phyloP scores from a whole-genome alignment of 2,888 invertebrate genomes.

The Yponomeuta evonymella region DNA sequence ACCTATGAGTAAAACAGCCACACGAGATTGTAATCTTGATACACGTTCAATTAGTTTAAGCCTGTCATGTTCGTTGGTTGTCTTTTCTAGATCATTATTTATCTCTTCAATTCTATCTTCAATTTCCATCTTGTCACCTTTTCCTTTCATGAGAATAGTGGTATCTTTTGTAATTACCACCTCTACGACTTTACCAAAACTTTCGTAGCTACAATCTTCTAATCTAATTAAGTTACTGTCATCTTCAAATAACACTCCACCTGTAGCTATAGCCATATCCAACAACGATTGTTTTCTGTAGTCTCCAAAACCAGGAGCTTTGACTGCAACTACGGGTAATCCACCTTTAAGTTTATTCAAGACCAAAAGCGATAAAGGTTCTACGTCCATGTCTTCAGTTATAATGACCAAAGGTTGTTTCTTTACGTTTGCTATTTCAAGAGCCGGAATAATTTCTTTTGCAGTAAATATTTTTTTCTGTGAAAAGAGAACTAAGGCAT shows the following conservation, averaged over 20 bases:
- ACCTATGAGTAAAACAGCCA: conserved; percentile 86
- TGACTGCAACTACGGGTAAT: conserved; percentile 94
- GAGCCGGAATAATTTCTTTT: conserved; percentile 95
- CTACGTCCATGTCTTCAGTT: conserved; percentile 96
- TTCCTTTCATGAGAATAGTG: conserved; percentile 80
- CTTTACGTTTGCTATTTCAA: conserved; percentile 94
- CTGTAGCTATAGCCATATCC: conserved; percentile 94
- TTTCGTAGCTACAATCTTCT: conserved; percentile 88
- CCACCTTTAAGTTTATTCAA: conserved; percentile 92
- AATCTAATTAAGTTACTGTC: conserved; percentile 90
- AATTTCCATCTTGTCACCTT: conserved; percentile 86
- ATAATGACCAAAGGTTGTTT: conserved; percentile 95
- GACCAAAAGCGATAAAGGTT: conserved; percentile 93
- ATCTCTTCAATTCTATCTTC: conserved; percentile 86
- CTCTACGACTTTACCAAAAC: conserved; percentile 91
- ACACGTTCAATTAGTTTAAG: conserved; percentile 92
- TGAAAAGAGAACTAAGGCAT: conserved; percentile 92
- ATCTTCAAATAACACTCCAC: conserved; percentile 94
- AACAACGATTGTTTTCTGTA: conserved; percentile 90
- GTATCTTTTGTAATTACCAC: conserved; percentile 95
- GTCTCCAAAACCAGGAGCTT: conserved; percentile 97
- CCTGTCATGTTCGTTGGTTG: conserved; percentile 92
- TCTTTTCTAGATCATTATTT: conserved; percentile 86
- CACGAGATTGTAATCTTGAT: conserved; percentile 89
- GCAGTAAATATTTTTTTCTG: conserved; percentile 98